These are phyloP conservation scores for Agelastica alni DNA, from an alignment of 2,888 invertebrate species.

Conservation along the genomic window DNA sequence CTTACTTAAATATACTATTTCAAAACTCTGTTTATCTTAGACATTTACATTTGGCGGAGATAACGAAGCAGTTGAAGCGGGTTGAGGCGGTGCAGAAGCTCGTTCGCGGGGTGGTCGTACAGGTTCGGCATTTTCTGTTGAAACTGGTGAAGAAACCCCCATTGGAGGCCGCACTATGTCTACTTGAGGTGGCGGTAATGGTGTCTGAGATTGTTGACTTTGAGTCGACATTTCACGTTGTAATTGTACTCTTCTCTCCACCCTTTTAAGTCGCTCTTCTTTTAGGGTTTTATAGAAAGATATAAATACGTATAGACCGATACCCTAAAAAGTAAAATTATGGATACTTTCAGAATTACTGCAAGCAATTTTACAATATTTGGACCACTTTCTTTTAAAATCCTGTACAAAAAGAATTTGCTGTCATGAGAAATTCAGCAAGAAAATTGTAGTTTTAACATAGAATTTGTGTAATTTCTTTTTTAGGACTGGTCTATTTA, in stretches of 20 bases:
- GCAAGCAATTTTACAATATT: no score
- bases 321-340: conserved; percentile 58
- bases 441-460: no score
- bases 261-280: conserved; percentile 58
- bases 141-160: not conserved
- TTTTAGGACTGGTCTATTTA: no score
- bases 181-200: not conserved
- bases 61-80: not conserved
- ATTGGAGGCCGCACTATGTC: not conserved
- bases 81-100: not conserved
- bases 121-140: not conserved
- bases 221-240: conserved; percentile 39
- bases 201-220: conserved; percentile 14
- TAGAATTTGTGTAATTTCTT: no score
- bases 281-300: conserved; percentile 63
- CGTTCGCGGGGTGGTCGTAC: conserved; percentile 2
- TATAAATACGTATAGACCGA: conserved; percentile 64
- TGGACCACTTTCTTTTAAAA: no score
- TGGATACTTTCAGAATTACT: no score
- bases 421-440: no score
- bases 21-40: no score
- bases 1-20: no score
- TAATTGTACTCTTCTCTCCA: conserved; percentile 37
- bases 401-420: no score
- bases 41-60: conserved; percentile 10